Conservation (phyloP, 2,797 vertebrate genomes). For the Nyctalus aviator region DNA sequence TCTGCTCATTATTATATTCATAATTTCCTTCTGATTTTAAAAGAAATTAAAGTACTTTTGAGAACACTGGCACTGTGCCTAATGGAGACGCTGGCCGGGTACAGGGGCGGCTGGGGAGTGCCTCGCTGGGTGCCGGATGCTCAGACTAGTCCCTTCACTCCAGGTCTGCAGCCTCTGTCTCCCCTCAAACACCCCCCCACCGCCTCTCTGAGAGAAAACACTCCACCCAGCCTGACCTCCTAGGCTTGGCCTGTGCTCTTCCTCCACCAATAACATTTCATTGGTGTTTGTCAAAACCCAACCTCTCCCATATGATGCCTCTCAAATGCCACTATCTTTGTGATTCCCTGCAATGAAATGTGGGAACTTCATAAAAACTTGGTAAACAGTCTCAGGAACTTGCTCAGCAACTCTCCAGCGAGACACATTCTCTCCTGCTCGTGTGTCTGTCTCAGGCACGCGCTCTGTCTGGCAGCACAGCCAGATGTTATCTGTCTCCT, state of each 20-base stretch:
- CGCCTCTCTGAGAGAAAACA: no score
- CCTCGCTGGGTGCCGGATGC: background rate
- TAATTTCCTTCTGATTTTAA: constrained; percentile 37
- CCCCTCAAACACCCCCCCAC: fast-evolving
- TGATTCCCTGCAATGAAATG: background rate
- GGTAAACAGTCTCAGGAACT: background rate
- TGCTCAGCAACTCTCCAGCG: background rate
- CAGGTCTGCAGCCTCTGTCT: background rate
- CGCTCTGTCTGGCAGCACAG: background rate
- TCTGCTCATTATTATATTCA: background rate
- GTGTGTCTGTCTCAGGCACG: fast-evolving
- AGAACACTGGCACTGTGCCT: background rate
- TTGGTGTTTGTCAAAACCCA: background rate
- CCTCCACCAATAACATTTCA: background rate
- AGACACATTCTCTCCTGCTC: background rate
- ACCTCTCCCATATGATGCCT: fast-evolving
- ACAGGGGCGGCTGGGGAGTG: background rate
- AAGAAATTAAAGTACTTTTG: constrained; percentile 17
- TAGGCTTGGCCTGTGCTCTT: background rate
- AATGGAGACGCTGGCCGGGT: background rate
- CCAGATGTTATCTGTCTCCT: background rate
- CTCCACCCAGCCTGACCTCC: background rate
- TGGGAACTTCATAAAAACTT: background rate
- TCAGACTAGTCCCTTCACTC: background rate
- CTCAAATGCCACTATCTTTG: background rate